These are phyloP conservation scores for Diplogasteroides magnus DNA, from an alignment of 1,140 invertebrate species.

Conservation along the genomic window DNA sequence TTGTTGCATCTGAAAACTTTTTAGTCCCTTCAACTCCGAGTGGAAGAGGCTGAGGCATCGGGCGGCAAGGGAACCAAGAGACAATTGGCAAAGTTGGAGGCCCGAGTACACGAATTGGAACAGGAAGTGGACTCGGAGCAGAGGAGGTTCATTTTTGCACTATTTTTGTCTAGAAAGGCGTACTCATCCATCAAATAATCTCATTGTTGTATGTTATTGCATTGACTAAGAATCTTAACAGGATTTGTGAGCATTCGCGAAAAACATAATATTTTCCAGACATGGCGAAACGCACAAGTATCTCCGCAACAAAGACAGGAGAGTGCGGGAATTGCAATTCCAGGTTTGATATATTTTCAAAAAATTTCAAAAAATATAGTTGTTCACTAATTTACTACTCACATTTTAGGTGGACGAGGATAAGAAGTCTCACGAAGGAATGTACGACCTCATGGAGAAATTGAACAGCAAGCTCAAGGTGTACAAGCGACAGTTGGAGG, in stretches of 20 bases:
- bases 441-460: constrained; percentile 90
- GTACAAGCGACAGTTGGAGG: constrained; percentile 98
- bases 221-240: too few relatives aligned
- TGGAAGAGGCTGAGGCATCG: constrained; percentile 90
- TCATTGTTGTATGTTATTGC: too few relatives aligned
- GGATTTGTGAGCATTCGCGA: too few relatives aligned
- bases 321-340: constrained; percentile 53
- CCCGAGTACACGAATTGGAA: constrained; percentile 57
- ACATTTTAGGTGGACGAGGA: constrained; percentile 64
- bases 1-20: too few relatives aligned
- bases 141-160: constrained; percentile 25
- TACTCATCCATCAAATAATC: too few relatives aligned
- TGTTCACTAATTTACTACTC: not conserved
- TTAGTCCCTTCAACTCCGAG: constrained; percentile 69
- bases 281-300: constrained; percentile 61
- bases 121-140: constrained; percentile 60
- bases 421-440: constrained; percentile 52
- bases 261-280: constrained; percentile 29
- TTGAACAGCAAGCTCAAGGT: constrained; percentile 98
- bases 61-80: constrained; percentile 94
- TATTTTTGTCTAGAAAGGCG: too few relatives aligned
- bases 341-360: constrained; percentile 30
- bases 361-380: not conserved
- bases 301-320: constrained; percentile 59
- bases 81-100: constrained; percentile 44